These are phyloP conservation scores for Zaprionus davidi DNA, from an alignment of 1,140 invertebrate species.

Conservation along the genomic window DNA sequence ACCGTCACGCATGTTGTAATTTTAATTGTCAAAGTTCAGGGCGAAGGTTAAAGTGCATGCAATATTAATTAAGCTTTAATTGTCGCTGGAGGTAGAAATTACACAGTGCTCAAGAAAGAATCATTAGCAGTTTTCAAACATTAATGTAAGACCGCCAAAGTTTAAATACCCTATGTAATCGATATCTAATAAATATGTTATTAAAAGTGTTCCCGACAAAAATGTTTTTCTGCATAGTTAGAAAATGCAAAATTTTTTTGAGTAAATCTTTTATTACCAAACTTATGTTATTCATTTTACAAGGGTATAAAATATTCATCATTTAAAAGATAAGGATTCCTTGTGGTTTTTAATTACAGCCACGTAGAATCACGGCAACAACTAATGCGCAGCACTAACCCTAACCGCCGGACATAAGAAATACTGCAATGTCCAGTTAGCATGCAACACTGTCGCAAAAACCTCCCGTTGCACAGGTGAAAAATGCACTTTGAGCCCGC, in stretches of 20 bases:
- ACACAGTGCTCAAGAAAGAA: slow-evolving; percentile 12
- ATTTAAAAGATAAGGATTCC: slow-evolving; percentile 1
- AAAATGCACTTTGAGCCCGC: slow-evolving; percentile 45
- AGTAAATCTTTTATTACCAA: not conserved
- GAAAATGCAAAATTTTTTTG: too few relatives aligned
- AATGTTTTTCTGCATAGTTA: too few relatives aligned
- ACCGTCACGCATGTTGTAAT: slow-evolving; percentile 39
- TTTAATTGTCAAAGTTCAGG: slow-evolving; percentile 43
- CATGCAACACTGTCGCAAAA: slow-evolving; percentile 31
- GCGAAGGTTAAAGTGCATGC: slow-evolving; percentile 52
- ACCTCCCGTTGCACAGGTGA: slow-evolving; percentile 26
- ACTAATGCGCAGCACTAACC: slow-evolving; percentile 36
- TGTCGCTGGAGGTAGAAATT: slow-evolving; percentile 16
- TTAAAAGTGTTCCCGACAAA: too few relatives aligned
- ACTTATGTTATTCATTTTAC: not conserved
- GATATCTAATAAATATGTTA: not conserved
- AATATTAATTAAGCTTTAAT: slow-evolving; percentile 50
- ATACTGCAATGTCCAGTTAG: slow-evolving; percentile 38
- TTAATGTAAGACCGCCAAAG: not conserved
- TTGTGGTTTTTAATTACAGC: slow-evolving; percentile 32
- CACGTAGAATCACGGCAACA: slow-evolving; percentile 20
- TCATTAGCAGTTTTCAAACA: slow-evolving; percentile 7
- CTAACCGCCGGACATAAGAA: slow-evolving; percentile 37
- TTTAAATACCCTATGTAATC: not conserved
- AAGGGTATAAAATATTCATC: slow-evolving; percentile 7